phyloP scores from a whole-genome alignment of 2,113 vertebrate species.

The Grammatotria lemairii region DNA sequence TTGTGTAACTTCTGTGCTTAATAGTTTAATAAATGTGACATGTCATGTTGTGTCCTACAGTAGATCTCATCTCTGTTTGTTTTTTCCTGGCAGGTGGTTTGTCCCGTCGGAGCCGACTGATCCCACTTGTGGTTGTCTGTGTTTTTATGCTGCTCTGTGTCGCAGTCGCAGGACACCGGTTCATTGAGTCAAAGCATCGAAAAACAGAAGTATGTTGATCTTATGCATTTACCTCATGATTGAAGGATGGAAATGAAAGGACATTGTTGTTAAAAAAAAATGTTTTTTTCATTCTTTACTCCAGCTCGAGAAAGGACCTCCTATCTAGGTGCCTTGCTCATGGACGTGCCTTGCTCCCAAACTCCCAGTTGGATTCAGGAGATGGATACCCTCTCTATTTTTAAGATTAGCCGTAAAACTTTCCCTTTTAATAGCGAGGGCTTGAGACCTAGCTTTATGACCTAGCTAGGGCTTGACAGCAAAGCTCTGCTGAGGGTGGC shows the following conservation, averaged over 20 bases:
- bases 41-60: not conserved
- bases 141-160: not conserved
- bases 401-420: rapidly evolving
- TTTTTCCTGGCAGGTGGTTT: not conserved
- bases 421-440: not conserved
- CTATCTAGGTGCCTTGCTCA: not conserved
- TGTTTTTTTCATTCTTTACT: not conserved
- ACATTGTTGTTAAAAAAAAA: not conserved
- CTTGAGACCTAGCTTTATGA: not conserved
- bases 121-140: not conserved
- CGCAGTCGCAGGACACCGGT: rapidly evolving
- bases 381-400: rapidly evolving
- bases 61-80: rapidly evolving
- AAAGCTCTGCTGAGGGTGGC: rapidly evolving
- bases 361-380: rapidly evolving
- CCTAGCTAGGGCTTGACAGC: not conserved
- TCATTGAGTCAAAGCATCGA: rapidly evolving
- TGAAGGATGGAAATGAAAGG: not conserved
- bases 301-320: not conserved
- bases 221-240: not conserved
- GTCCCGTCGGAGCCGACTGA: not conserved
- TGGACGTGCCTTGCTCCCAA: not conserved
- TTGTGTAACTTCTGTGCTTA: rapidly evolving
- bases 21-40: rapidly evolving
- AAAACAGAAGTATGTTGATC: not conserved